Conservation (phyloP, 2,797 vertebrate genomes). For the Poeciliopsis paucimaculata region DNA sequence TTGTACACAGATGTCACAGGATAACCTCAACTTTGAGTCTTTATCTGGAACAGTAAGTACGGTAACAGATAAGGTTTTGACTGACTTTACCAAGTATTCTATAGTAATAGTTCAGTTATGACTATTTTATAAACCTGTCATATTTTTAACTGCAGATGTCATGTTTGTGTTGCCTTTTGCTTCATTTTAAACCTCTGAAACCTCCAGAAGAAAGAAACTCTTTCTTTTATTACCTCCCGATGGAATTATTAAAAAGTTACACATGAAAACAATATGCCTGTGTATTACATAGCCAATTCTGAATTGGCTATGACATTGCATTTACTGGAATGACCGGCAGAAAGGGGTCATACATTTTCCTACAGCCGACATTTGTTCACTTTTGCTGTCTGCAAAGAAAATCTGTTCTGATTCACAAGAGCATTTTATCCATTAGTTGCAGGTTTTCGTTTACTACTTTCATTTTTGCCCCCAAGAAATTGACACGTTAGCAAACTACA, state of each 20-base stretch:
- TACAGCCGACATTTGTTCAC: neutral
- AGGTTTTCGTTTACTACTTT: neutral
- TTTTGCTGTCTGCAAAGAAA: neutral
- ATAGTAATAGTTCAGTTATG: neutral
- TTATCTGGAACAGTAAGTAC: neutral
- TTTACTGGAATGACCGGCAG: neutral
- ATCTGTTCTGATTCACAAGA: neutral
- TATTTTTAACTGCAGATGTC: neutral
- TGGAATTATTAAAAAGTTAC: neutral
- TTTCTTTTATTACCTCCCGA: neutral
- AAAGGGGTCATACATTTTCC: neutral
- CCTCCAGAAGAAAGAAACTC: neutral
- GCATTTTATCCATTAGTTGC: neutral
- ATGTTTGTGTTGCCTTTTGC: neutral
- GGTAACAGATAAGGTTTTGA: neutral
- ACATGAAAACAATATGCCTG: neutral
- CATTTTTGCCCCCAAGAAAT: neutral
- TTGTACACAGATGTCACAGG: neutral
- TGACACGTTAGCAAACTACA: neutral
- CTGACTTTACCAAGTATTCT: neutral
- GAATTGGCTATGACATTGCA: neutral
- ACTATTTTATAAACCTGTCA: neutral
- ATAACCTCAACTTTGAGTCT: neutral
- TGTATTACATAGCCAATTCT: too few relatives aligned
- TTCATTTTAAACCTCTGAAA: neutral